phyloP scores from a whole-genome alignment of 1,140 invertebrate species.

The Penaeus indicus region DNA sequence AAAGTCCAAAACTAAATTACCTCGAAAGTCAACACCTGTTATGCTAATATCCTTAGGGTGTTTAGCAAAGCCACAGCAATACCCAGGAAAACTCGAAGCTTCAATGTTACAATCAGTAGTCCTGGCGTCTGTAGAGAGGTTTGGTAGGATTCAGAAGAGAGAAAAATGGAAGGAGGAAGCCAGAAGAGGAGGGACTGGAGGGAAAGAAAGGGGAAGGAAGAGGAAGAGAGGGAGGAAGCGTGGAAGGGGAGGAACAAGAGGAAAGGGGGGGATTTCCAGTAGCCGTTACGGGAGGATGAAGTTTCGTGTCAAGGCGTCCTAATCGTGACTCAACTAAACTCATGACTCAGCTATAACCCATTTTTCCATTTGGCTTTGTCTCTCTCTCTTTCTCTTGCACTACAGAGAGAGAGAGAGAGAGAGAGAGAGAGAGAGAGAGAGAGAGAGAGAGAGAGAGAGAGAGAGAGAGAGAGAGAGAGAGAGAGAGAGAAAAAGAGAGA shows the following conservation, averaged over 20 bases:
- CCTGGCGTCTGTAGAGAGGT: no score
- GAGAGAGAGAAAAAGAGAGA: slow-evolving; percentile 32
- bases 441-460: neutral
- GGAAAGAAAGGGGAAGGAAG: slow-evolving; percentile 14
- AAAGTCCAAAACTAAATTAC: no score
- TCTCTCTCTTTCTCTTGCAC: neutral
- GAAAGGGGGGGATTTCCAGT: neutral
- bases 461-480: neutral
- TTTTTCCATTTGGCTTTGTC: neutral
- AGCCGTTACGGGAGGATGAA: no score
- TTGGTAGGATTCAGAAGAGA: neutral
- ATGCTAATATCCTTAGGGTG: no score
- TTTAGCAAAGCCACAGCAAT: no score
- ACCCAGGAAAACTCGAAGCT: no score
- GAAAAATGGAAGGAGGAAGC: neutral
- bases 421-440: neutral
- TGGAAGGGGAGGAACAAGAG: neutral
- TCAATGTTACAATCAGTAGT: no score
- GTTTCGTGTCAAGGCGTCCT: no score
- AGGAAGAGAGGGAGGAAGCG: slow-evolving; percentile 3
- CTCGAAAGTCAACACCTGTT: no score
- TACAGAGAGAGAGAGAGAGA: neutral
- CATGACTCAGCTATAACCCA: neutral
- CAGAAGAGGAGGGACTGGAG: slow-evolving; percentile 7
- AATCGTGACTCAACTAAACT: no score